These are phyloP conservation scores for Rhizomys pruinosus DNA, from an alignment of 2,113 vertebrate species.

Conservation along the genomic window DNA sequence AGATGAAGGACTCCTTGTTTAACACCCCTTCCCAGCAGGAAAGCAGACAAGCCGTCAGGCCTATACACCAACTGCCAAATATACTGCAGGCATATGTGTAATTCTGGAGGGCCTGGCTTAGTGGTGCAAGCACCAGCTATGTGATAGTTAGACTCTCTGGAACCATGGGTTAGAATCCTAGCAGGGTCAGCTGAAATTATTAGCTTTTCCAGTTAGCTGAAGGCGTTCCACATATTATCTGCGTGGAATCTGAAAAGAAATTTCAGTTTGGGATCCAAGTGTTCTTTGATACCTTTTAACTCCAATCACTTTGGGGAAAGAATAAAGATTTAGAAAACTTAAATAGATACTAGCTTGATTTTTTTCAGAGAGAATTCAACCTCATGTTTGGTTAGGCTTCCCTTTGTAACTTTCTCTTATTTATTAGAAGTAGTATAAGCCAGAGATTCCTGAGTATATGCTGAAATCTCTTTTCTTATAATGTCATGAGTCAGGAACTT, in stretches of 20 bases:
- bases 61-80: constrained; percentile 76
- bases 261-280: constrained; percentile 13
- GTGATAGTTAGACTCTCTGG: constrained; percentile 73
- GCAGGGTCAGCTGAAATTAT: constrained; percentile 60
- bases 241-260: constrained; percentile 46
- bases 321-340: constrained; percentile 10
- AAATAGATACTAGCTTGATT: constrained; percentile 11
- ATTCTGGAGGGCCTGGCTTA: constrained; percentile 71
- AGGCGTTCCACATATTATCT: constrained; percentile 19
- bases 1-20: constrained; percentile 45
- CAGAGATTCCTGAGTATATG: not conserved
- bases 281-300: not conserved
- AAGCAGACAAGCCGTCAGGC: constrained; percentile 58
- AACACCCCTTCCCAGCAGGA: constrained; percentile 40
- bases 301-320: not conserved
- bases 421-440: constrained; percentile 22
- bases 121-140: constrained; percentile 73
- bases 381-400: not conserved
- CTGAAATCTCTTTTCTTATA: constrained; percentile 22
- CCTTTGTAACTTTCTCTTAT: not conserved
- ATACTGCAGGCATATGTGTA: constrained; percentile 49
- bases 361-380: not conserved
- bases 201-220: constrained; percentile 57
- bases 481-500: not conserved
- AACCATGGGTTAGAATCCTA: constrained; percentile 75